Base-by-base conservation (phyloP, 1,140 invertebrate genomes). In the Bradysia coprophila region DNA sequence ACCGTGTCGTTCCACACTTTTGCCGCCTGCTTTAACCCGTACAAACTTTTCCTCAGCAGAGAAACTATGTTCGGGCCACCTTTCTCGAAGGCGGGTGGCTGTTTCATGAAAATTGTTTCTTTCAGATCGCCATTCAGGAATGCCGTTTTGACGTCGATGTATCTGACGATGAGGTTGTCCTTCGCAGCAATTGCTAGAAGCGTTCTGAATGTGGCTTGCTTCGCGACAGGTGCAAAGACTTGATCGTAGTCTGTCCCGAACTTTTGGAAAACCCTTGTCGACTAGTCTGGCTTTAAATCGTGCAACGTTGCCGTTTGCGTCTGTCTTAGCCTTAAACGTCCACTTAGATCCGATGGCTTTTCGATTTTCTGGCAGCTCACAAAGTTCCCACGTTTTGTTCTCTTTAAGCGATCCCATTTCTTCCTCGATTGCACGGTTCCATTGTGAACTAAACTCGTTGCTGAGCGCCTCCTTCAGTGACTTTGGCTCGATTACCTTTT, bases 1-100 rank as follows among this genome's bases (percentile, higher is more conserved):
- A 51, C 9, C 41, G 41, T 40, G 21, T 56, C 48, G 46, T 64
- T 57, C 60, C 62, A 68, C 10, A 47, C 52, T 21, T 51, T 46
- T 15, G 60, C 52, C 45, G 63, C 51, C 48, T 68, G 62, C 48
- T 65, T 64, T 3, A 67, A 45, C 0, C 57, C 57, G 45, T 65
- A 66, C 3, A 67, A 19, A n/a, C 51, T 52, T 43, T 56, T 61
- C 18, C 51, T 54, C 19, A 65, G 38, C 20, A 34, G 50, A 15
- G 46, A 61, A 38, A 54, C 49, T 48, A 40, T 47, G 16, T 44
- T 20, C 37, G 10, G 22, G 24, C 33, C 39, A n/a, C 18, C 4
- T 22, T 33, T 22, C 38, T 49, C 50, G 49, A 52, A 20, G 28
- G 50, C 56, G 33, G 54, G 28, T 16, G 61, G 59, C 40, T 57